Evolutionary conservation across 2,888 invertebrate genomes (phyloP).

Genomic region (Drosophila mettleri): DNA sequence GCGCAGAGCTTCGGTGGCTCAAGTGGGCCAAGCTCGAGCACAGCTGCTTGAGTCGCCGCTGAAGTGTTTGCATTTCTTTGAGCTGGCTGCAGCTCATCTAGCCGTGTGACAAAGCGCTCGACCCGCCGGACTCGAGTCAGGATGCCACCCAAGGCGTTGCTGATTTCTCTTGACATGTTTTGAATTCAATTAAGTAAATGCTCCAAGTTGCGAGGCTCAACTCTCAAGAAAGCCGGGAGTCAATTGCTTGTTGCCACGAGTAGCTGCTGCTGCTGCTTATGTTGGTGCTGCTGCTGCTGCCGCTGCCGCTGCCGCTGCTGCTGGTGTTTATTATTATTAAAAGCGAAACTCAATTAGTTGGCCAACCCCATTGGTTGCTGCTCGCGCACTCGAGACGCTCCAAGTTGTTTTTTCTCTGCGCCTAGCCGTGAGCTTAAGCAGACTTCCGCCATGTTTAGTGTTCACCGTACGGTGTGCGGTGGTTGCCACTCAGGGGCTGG

Average conservation of each 20-base stretch:
- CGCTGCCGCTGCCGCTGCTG: constrained; percentile 19
- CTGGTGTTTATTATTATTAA: constrained; percentile 76
- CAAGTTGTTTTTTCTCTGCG: constrained; percentile 9
- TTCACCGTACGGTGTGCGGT: constrained; percentile 19
- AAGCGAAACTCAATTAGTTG: constrained; percentile 78
- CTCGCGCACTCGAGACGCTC: constrained; percentile 24
- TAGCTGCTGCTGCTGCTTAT: background rate
- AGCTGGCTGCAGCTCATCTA: constrained; percentile 54
- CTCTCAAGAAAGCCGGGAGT: constrained; percentile 34
- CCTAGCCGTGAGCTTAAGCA: constrained; percentile 69
- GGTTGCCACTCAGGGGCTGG: constrained; percentile 26
- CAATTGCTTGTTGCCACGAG: constrained; percentile 39
- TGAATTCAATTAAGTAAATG: constrained; percentile 72
- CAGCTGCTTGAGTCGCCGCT: constrained; percentile 57
- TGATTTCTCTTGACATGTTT: constrained; percentile 77
- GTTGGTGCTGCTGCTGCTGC: constrained; percentile 3
- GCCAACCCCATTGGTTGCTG: constrained; percentile 10
- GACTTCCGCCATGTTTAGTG: constrained; percentile 74
- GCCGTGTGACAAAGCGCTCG: constrained; percentile 55
- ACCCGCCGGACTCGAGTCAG: constrained; percentile 26
- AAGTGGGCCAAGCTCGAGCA: constrained; percentile 61
- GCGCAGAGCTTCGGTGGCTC: constrained; percentile 36
- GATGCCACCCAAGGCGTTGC: constrained; percentile 68
- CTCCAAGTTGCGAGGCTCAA: constrained; percentile 47
- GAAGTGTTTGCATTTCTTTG: constrained; percentile 65